phyloP scores from a whole-genome alignment of 2,888 invertebrate species.

The Copidosoma aretas region DNA sequence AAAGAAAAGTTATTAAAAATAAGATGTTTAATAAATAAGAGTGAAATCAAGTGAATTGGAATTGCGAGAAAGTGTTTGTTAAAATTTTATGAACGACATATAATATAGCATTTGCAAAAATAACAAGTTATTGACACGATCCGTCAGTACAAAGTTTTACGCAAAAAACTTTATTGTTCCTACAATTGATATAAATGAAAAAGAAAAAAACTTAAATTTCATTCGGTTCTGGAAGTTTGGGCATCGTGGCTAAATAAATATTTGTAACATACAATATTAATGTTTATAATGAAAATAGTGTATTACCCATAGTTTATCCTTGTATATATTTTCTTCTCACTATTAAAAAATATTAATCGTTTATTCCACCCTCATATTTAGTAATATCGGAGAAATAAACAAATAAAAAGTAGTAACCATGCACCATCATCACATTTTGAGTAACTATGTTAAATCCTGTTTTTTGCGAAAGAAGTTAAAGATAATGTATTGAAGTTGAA shows the following conservation, averaged over 20 bases:
- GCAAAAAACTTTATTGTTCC: constrained; percentile 33
- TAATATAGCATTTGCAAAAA: constrained; percentile 6
- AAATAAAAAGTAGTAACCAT: too few species aligned
- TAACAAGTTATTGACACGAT: neutral
- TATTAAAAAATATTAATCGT: constrained; percentile 13
- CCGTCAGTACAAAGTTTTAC: constrained; percentile 6
- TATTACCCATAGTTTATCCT: constrained; percentile 31
- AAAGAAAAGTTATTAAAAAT: constrained; percentile 16
- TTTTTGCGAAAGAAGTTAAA: too few species aligned
- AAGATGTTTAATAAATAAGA: constrained; percentile 22
- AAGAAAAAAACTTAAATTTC: constrained; percentile 10
- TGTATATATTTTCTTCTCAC: constrained; percentile 23
- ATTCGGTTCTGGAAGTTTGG: constrained; percentile 31
- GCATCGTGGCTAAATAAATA: constrained; percentile 22
- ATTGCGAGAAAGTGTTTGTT: neutral
- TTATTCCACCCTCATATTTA: constrained; percentile 21
- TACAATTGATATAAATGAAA: constrained; percentile 29
- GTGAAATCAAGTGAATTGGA: constrained; percentile 32
- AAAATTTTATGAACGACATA: neutral
- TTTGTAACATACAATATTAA: constrained; percentile 15
- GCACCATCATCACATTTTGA: too few species aligned
- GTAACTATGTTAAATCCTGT: too few species aligned
- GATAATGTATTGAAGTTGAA: too few species aligned
- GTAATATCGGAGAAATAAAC: neutral
- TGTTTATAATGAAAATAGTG: constrained; percentile 19